Evolutionary conservation across 2,797 vertebrate species (phyloP).

Genomic region (Epinephelus coioides): DNA sequence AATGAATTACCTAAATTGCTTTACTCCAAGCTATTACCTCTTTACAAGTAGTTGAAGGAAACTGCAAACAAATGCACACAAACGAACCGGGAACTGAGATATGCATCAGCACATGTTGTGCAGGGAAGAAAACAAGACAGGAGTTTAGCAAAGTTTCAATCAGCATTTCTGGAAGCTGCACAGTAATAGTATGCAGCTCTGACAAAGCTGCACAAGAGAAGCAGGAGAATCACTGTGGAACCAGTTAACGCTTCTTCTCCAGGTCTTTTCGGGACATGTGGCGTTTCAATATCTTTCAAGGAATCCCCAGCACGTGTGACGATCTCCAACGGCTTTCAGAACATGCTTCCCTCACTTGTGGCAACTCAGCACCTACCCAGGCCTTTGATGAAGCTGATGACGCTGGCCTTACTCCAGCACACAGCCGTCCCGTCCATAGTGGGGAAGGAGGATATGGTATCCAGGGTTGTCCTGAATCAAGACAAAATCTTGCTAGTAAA

Average conservation of each 20-base stretch:
- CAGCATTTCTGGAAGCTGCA: neutral
- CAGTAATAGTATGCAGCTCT: neutral
- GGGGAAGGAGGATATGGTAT: slow-evolving; percentile 73
- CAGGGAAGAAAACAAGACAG: neutral
- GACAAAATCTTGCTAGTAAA: slow-evolving; percentile 59
- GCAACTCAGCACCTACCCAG: slow-evolving; percentile 86
- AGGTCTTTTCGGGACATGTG: slow-evolving; percentile 47
- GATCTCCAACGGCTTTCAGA: slow-evolving; percentile 42
- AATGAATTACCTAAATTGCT: slow-evolving; percentile 14
- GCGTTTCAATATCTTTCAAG: slow-evolving; percentile 24
- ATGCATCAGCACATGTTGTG: neutral
- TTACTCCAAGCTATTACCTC: neutral
- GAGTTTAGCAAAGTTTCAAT: slow-evolving; percentile 8
- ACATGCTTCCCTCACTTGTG: slow-evolving; percentile 49
- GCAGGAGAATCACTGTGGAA: neutral
- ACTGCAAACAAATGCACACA: neutral
- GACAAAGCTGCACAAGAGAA: slow-evolving; percentile 21
- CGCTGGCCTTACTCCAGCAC: slow-evolving; percentile 95
- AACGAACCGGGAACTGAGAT: neutral
- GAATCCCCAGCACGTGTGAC: slow-evolving; percentile 62
- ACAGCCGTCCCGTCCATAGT: slow-evolving; percentile 93
- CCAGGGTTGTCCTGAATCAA: slow-evolving; percentile 69
- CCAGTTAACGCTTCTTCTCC: slow-evolving; percentile 10
- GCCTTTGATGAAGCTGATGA: slow-evolving; percentile 96
- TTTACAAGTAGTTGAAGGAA: slow-evolving; percentile 4